Percentiles rank a stretch among this genome's conserved stretches.
These are phyloP conservation scores for Eucidaris tribuloides DNA, from an alignment of 35 echinoderm and acorn worm genomes.

Conservation along the genomic window DNA sequence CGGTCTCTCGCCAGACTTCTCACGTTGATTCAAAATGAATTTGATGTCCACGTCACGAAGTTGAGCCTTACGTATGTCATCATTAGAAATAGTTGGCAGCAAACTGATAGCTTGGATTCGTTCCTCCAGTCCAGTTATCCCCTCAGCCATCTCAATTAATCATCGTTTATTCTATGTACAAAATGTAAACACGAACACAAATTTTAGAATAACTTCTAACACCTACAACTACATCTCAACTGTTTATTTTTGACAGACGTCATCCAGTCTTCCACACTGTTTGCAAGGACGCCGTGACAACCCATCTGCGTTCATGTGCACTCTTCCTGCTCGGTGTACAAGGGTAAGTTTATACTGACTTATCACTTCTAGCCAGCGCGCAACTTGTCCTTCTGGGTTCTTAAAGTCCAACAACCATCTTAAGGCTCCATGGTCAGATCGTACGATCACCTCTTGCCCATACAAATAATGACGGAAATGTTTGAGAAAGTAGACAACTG, in stretches of 20 bases:
- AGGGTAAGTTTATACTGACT: background rate
- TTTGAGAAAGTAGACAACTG: conserved; percentile 11
- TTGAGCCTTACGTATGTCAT: background rate
- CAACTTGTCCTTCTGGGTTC: conserved; percentile 25
- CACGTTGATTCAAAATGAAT: background rate
- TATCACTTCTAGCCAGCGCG: conserved; percentile 43
- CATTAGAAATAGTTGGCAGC: conserved; percentile 2
- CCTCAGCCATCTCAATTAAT: too few relatives aligned
- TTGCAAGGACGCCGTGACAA: background rate
- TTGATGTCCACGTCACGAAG: background rate
- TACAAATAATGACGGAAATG: conserved; percentile 60
- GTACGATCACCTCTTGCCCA: conserved; percentile 12
- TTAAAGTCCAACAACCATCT: conserved; percentile 36
- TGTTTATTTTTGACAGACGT: too few relatives aligned
- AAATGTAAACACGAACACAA: too few relatives aligned
- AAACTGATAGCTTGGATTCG: too few relatives aligned
- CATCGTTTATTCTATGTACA: too few relatives aligned
- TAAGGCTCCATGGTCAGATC: conserved; percentile 41
- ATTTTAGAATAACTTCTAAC: too few relatives aligned
- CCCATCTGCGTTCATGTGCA: conserved; percentile 13
- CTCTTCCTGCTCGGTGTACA: background rate
- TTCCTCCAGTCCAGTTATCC: too few relatives aligned
- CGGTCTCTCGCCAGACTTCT: background rate
- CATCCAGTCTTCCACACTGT: background rate
- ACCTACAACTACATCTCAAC: too few relatives aligned